Evolutionary conservation across 1,140 invertebrate species (phyloP).

Genomic region (Mercenaria mercenaria): DNA sequence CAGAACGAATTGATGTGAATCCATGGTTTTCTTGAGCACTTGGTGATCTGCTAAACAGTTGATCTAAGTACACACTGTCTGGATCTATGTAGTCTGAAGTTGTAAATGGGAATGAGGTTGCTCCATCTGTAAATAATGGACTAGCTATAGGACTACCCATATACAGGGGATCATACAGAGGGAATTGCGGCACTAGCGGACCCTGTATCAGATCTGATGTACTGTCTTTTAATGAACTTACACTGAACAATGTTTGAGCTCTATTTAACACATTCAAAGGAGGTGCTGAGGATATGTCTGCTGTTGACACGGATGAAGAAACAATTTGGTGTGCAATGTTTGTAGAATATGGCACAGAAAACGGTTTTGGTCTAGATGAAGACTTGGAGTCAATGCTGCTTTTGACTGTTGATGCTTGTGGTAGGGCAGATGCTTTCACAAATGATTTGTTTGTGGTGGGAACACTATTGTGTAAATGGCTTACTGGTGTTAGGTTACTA

Average conservation of each 20-base stretch:
- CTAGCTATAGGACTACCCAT: slow-evolving; percentile 31
- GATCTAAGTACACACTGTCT: slow-evolving; percentile 8
- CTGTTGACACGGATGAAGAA: neutral
- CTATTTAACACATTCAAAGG: slow-evolving; percentile 11
- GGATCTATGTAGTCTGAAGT: slow-evolving; percentile 9
- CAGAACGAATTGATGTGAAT: neutral
- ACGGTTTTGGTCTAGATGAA: neutral
- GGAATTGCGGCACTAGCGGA: slow-evolving; percentile 9
- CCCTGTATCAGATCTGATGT: slow-evolving; percentile 1
- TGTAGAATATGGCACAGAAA: neutral
- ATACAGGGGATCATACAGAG: slow-evolving; percentile 8
- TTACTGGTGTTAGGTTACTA: neutral
- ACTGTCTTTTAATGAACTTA: slow-evolving; percentile 28
- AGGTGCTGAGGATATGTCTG: neutral
- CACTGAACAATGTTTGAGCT: slow-evolving; percentile 49
- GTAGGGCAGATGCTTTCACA: neutral
- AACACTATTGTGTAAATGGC: neutral
- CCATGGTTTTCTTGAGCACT: slow-evolving; percentile 8
- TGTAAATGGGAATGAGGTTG: slow-evolving; percentile 46
- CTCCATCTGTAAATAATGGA: slow-evolving; percentile 37
- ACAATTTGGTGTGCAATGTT: neutral
- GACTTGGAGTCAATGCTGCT: neutral
- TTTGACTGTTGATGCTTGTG: neutral
- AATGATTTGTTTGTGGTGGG: neutral
- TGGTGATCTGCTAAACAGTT: neutral